These are phyloP conservation scores for Myiotriccus ornatus DNA, from an alignment of 2,797 vertebrate genomes.

Conservation along the genomic window DNA sequence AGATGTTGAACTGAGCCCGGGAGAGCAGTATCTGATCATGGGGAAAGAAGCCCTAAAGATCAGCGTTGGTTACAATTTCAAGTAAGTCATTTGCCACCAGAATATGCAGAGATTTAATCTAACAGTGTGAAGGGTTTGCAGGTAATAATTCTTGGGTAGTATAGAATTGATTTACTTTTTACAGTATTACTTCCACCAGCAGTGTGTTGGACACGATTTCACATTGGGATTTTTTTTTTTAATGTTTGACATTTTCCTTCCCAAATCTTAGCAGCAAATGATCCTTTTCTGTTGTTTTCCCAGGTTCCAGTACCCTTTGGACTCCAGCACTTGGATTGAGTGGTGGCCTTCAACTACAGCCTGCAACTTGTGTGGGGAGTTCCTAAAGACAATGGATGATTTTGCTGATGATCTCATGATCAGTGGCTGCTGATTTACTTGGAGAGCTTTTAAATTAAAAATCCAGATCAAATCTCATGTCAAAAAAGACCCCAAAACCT, in stretches of 20 bases:
- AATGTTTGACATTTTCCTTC: neutral
- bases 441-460: neutral
- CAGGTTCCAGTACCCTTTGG: conserved; percentile 89
- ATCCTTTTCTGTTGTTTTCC: neutral
- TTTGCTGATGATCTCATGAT: conserved; percentile 76
- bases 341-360: conserved; percentile 77
- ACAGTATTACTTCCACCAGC: neutral
- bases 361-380: conserved; percentile 75
- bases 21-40: conserved; percentile 85
- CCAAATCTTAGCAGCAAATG: neutral
- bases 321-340: conserved; percentile 85
- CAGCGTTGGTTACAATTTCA: conserved; percentile 62
- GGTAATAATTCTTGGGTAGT: neutral
- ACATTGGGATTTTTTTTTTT: neutral
- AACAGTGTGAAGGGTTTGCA: neutral
- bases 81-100: conserved; percentile 59
- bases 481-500: neutral
- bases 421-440: conserved; percentile 65
- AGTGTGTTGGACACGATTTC: neutral
- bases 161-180: neutral
- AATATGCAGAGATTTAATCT: neutral
- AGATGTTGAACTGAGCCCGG: conserved; percentile 71
- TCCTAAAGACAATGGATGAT: conserved; percentile 66
- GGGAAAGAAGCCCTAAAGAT: conserved; percentile 85
- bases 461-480: neutral